Evolutionary conservation across 1,140 invertebrate species (phyloP).

Genomic region (Magallana gigas): DNA sequence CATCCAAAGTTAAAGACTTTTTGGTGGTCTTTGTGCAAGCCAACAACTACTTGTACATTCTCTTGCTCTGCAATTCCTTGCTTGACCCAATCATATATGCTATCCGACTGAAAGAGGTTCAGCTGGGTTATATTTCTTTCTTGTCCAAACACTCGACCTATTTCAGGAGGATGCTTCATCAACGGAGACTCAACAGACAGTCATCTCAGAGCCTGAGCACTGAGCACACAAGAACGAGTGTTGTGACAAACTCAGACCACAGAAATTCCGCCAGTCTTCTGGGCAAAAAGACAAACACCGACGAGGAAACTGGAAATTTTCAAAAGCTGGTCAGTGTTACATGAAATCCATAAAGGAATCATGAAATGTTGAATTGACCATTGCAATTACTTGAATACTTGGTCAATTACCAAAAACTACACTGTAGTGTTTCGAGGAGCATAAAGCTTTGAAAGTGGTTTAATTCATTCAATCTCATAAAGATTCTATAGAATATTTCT

Average conservation of each 20-base stretch:
- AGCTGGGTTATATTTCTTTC: conserved; percentile 63
- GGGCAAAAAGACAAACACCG: neutral
- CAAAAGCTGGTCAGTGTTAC: neutral
- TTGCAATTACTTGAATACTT: no score
- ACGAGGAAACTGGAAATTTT: neutral
- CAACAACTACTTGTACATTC: conserved; percentile 69
- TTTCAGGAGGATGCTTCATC: neutral
- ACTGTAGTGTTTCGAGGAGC: no score
- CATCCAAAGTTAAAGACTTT: conserved; percentile 42
- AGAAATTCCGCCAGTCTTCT: neutral
- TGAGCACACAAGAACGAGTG: neutral
- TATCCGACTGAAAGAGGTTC: conserved; percentile 83
- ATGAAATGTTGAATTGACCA: no score
- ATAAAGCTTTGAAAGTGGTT: no score
- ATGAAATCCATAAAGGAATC: no score
- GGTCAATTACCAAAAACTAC: no score
- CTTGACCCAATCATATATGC: conserved; percentile 87
- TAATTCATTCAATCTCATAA: no score
- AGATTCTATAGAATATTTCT: no score
- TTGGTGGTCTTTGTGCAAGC: conserved; percentile 57
- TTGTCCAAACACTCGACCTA: neutral
- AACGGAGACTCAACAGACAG: neutral
- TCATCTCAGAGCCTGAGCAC: neutral
- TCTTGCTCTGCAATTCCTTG: conserved; percentile 85
- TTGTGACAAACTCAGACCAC: neutral